phyloP scores from a whole-genome alignment of 1,140 invertebrate genomes.

The Pseudoatta argentina region DNA sequence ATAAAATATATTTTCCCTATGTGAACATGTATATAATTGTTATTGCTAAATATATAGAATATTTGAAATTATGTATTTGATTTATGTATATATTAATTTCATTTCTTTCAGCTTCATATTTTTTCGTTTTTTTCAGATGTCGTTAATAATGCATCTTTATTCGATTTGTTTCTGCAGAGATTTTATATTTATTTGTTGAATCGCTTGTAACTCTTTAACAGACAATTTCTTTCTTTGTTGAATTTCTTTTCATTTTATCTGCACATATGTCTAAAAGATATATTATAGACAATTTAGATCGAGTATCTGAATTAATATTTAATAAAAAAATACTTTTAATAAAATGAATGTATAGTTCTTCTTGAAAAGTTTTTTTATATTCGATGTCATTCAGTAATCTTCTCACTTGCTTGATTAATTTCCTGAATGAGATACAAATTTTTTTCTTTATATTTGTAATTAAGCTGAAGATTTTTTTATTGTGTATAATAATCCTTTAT shows the following conservation, averaged over 20 bases:
- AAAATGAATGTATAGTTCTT: too few species aligned
- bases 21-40: constrained; percentile 9
- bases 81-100: neutral
- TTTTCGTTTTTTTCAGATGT: constrained; percentile 35
- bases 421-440: too few species aligned
- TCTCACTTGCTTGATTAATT: too few species aligned
- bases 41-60: constrained; percentile 27
- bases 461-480: too few species aligned
- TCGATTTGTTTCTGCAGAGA: constrained; percentile 26
- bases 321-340: too few species aligned
- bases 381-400: too few species aligned
- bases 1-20: neutral
- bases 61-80: constrained; percentile 2
- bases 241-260: constrained; percentile 22
- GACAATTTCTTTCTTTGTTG: constrained; percentile 1
- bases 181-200: constrained; percentile 2
- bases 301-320: too few species aligned
- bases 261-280: too few species aligned
- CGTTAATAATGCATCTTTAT: constrained; percentile 39
- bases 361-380: too few species aligned
- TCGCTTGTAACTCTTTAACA: neutral
- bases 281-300: too few species aligned
- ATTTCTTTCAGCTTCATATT: constrained; percentile 22
- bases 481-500: too few species aligned
- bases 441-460: too few species aligned